Evolutionary conservation across 2,888 invertebrate genomes (phyloP).

Genomic region (Chironomus tentans): DNA sequence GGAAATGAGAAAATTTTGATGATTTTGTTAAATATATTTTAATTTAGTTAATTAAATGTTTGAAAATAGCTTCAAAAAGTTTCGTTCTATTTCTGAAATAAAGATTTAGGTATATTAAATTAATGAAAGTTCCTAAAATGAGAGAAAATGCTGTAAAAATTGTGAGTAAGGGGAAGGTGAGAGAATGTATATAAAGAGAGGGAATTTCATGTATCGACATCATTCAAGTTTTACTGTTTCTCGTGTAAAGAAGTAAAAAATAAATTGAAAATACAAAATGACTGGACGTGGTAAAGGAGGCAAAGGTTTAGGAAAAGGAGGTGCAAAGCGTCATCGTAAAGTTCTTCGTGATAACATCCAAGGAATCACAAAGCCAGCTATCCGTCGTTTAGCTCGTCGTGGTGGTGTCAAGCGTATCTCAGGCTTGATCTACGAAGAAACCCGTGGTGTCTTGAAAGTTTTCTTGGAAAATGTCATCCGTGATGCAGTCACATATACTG

Average conservation of each 20-base stretch:
- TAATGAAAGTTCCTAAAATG: too few relatives aligned
- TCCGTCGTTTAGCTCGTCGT: background rate
- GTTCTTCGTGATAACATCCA: conserved; percentile 52
- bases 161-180: too few relatives aligned
- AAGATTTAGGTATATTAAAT: too few relatives aligned
- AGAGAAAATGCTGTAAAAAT: too few relatives aligned
- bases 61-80: too few relatives aligned
- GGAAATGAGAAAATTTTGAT: too few relatives aligned
- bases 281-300: conserved; percentile 73
- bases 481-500: background rate
- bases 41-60: too few relatives aligned
- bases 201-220: too few relatives aligned
- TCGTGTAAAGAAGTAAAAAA: background rate
- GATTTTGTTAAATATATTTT: too few relatives aligned
- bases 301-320: conserved; percentile 69
- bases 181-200: too few relatives aligned
- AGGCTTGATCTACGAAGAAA: background rate
- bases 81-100: too few relatives aligned
- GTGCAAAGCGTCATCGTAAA: conserved; percentile 75
- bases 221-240: too few relatives aligned
- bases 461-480: background rate
- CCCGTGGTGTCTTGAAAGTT: background rate
- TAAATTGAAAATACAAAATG: conserved; percentile 45
- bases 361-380: background rate
- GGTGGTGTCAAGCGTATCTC: background rate